A percentile compares a stretch with the other conserved stretches of the same genome.
These are phyloP conservation scores for Ommatoiulus sabulosus DNA, from an alignment of 2,888 invertebrate species.

Conservation along the genomic window DNA sequence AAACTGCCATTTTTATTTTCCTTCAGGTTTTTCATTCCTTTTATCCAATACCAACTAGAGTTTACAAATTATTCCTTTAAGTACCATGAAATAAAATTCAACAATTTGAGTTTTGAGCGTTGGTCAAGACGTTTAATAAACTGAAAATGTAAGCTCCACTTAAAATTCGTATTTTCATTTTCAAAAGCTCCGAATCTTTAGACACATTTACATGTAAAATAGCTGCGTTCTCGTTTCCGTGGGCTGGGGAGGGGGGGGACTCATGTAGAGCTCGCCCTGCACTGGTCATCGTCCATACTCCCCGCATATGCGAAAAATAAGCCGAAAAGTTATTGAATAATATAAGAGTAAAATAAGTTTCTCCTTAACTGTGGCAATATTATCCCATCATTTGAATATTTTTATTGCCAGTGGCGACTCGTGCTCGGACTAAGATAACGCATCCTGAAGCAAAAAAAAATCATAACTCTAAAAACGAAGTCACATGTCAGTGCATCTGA, in stretches of 20 bases:
- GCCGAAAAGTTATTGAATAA: conserved; percentile 36
- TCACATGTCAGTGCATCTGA: conserved; percentile 40
- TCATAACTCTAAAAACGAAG: conserved; percentile 31
- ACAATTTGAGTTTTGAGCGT: too few species aligned
- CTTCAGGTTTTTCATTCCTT: too few species aligned
- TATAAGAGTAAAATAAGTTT: conserved; percentile 36
- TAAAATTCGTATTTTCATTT: background rate
- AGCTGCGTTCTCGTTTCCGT: background rate
- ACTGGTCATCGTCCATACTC: background rate
- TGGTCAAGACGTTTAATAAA: background rate
- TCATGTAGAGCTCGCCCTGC: background rate
- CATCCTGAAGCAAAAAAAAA: background rate
- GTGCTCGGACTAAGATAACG: conserved; percentile 36
- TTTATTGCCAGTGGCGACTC: conserved; percentile 12
- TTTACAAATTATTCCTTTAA: too few species aligned
- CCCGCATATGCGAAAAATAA: conserved; percentile 33
- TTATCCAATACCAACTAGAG: too few species aligned
- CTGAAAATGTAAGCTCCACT: background rate
- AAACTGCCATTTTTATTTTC: too few species aligned
- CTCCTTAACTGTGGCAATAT: background rate
- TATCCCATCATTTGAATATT: conserved; percentile 31
- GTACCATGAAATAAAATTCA: too few species aligned
- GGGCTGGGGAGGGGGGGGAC: too few species aligned
- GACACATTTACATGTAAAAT: background rate
- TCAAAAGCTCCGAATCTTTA: background rate